These are phyloP conservation scores for Drosophila auraria DNA, from an alignment of 1,140 invertebrate genomes.

Conservation along the genomic window DNA sequence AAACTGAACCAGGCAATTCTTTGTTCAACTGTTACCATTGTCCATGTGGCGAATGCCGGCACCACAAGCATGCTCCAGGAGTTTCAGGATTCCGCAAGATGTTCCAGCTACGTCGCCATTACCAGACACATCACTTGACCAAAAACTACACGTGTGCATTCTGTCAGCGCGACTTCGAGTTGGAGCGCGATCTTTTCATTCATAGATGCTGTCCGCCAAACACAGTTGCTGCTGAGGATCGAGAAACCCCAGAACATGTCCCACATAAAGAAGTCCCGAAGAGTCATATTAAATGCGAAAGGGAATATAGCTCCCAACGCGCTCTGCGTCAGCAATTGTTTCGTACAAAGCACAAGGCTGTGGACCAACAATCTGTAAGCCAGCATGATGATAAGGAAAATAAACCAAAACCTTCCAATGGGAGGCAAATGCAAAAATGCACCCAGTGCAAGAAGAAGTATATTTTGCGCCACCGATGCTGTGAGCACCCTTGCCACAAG, in stretches of 20 bases:
- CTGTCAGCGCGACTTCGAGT: slow-evolving; percentile 18
- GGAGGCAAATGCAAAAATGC: slow-evolving; percentile 2
- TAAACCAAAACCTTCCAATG: not conserved
- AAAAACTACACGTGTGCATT: slow-evolving; percentile 10
- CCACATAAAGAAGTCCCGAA: not conserved
- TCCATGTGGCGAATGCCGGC: not conserved
- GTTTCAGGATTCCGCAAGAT: not conserved
- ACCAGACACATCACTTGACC: slow-evolving; percentile 13
- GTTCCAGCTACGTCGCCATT: slow-evolving; percentile 29
- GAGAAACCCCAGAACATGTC: not conserved
- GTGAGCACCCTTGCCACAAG: not conserved
- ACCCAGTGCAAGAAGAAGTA: slow-evolving; percentile 9
- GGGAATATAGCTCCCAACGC: not conserved
- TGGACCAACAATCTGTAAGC: not conserved
- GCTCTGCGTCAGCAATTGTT: not conserved
- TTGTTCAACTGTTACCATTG: slow-evolving; percentile 15
- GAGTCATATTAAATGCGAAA: too few species aligned
- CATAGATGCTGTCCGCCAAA: not conserved
- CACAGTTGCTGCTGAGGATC: not conserved
- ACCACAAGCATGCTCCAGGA: slow-evolving; percentile 4
- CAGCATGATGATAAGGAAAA: not conserved
- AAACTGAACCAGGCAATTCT: not conserved
- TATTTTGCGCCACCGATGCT: not conserved
- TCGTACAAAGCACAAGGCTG: not conserved
- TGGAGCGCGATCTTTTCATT: not conserved